Conservation (phyloP, 2,113 vertebrate genomes). For the Lamprologus sp. region DNA sequence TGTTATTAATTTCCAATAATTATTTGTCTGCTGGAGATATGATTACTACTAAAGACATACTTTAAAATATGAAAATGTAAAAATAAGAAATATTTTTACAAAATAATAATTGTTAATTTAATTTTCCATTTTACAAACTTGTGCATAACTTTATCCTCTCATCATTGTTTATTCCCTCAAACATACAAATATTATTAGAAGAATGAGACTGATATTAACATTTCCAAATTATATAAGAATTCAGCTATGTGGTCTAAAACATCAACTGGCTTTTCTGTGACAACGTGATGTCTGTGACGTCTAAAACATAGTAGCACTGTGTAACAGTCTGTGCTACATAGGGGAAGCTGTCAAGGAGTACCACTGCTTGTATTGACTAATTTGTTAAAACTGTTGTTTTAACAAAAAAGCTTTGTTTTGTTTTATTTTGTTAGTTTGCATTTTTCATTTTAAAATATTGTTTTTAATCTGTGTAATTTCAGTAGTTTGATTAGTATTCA, state of each 20-base stretch:
- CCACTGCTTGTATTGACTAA: neutral
- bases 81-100: neutral
- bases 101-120: neutral
- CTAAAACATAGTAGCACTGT: neutral
- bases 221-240: neutral
- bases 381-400: neutral
- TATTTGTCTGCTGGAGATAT: neutral
- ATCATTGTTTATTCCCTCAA: neutral
- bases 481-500: neutral
- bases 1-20: neutral
- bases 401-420: neutral
- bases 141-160: neutral
- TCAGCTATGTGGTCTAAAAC: neutral
- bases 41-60: neutral
- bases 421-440: neutral
- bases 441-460: neutral
- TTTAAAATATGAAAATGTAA: neutral
- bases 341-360: neutral
- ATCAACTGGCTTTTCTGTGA: neutral
- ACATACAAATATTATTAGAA: neutral
- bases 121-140: neutral
- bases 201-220: neutral
- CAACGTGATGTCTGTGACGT: neutral
- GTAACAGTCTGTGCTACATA: neutral
- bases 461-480: neutral